Evolutionary conservation across 2,797 vertebrate genomes (phyloP), one percentile per base, ranked within the genome.

Genomic region (Phoeniculus purpureus): DNA sequence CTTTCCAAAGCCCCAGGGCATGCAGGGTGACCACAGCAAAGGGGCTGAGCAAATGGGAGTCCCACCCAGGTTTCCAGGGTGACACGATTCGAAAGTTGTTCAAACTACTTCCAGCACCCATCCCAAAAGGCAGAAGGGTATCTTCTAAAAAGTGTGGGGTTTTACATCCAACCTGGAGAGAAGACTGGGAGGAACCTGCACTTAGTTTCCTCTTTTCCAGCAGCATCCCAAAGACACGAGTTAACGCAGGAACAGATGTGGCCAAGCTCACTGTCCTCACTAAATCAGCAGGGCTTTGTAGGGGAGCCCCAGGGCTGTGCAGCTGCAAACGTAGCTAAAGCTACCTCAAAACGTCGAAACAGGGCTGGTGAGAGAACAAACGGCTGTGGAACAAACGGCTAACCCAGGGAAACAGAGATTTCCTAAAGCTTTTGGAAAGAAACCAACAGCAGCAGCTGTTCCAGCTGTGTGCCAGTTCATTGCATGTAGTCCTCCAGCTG

Each of bases 221-320:
- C 31, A 72, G 29, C 47, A 34, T 27, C 64, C 60, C 59, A 21
- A 71, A 88, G 74, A 45, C 1, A 0, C n/a, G 74, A 67, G 72
- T 58, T 56, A 68, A 48, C 16, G 27, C 51, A 91, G 59, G 77
- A 90, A 67, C 83, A 80, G 78, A 80, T 78, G 83, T 73, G 90
- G 70, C 58, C 88, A 88, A 55, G 76, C 78, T 64, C 12, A 7
- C 5, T 68, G 50, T 32, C 58, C 86, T 60, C 60, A 74, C 32
- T 54, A 59, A 45, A 70, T 21, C 67, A 81, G 58, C 37, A 75
- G 80, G 31, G 59, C 23, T 73, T 71, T 74, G 10, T 32, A 55
- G 32, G 32, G 17, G 66, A 88, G 78, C 72, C 90, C 81, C 0
- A 3, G 51, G 83, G 73, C 75, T 67, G 15, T 31, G 43, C 85